Percentiles rank a stretch among this genome's conserved stretches.
These are phyloP conservation scores for Smutsia gigantea DNA, from an alignment of 2,797 vertebrate species.

Conservation along the genomic window DNA sequence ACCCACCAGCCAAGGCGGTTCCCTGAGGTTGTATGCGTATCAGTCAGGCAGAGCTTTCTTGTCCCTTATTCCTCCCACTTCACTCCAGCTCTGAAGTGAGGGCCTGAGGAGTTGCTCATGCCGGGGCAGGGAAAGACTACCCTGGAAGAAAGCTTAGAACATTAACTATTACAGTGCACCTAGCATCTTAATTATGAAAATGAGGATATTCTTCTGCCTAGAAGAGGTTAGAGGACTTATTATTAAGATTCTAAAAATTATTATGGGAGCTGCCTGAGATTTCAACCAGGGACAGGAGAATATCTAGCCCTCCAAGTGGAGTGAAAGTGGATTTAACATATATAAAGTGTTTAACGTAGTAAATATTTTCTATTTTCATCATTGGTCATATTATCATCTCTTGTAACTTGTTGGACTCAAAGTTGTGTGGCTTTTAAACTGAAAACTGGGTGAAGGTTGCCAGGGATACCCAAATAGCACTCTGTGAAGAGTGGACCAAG, in stretches of 20 bases:
- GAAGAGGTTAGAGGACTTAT: not conserved
- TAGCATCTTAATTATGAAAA: not conserved
- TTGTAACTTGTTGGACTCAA: not conserved
- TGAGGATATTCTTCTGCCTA: not conserved
- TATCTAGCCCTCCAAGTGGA: not conserved
- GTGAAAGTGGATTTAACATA: not conserved
- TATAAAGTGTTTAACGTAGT: not conserved
- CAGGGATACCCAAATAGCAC: not conserved
- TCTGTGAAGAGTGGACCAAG: not conserved
- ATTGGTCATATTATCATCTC: not conserved
- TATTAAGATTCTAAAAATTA: not conserved
- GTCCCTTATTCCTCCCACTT: not conserved
- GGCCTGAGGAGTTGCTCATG: not conserved
- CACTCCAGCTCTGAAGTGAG: not conserved
- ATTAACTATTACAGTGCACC: not conserved
- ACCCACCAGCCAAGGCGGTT: not conserved
- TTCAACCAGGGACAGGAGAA: slow-evolving; percentile 1
- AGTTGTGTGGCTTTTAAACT: not conserved
- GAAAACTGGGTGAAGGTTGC: not conserved
- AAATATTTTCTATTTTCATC: not conserved
- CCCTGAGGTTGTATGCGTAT: not conserved
- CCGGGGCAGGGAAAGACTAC: not conserved
- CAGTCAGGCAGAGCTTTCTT: not conserved
- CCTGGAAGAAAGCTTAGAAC: not conserved
- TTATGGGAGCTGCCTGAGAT: not conserved